Evolutionary conservation across 2,797 vertebrate genomes (phyloP), one percentile per base, ranked within the genome.

Genomic region (Phaenicophaeus curvirostris): DNA sequence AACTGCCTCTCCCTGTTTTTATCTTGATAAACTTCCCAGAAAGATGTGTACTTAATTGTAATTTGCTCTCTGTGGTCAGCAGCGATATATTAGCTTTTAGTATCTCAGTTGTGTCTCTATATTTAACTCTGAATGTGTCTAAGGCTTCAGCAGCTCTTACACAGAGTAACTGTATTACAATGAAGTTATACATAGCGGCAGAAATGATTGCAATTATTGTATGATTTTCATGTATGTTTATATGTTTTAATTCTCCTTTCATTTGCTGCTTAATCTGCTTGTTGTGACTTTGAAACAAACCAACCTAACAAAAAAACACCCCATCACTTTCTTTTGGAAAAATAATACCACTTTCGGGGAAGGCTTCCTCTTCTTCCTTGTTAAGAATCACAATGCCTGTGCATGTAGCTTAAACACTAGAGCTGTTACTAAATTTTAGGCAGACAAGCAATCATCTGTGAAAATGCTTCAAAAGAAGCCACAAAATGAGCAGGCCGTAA

Each of bases 11-110:
- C n/a, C 41, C 67, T 88, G 58, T 0, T 21, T 85, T 93, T 86
- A 13, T 11, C 44, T 90, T 94, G 94, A 93, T 94, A 93, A 35
- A 39, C 35, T 90, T 94, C 91, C 89, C 89, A 91, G 91, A 88
- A 90, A 74, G 67, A 93, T 72, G n/a, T 58, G 67, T 75, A 48
- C 71, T 93, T 90, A 88, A 86, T 81, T 93, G 69, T 84, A 78
- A 81, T 94, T 89, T 84, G 53, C 59, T 50, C 55, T 84, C 71
- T 82, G 80, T 63, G 87, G 63, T 94, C 80, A 90, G 80, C 82
- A 85, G 71, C 89, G 85, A 15, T 69, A 89, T n/a, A 77, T 78
- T 74, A 82, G 46, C 27, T 74, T 93, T 87, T 76, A 67, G 51
- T 30, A 33, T 67, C 66, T 93, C 57, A 74, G 21, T 69, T 42